phyloP scores from a whole-genome alignment of 2,797 vertebrate species.

The Coregonus sp. region DNA sequence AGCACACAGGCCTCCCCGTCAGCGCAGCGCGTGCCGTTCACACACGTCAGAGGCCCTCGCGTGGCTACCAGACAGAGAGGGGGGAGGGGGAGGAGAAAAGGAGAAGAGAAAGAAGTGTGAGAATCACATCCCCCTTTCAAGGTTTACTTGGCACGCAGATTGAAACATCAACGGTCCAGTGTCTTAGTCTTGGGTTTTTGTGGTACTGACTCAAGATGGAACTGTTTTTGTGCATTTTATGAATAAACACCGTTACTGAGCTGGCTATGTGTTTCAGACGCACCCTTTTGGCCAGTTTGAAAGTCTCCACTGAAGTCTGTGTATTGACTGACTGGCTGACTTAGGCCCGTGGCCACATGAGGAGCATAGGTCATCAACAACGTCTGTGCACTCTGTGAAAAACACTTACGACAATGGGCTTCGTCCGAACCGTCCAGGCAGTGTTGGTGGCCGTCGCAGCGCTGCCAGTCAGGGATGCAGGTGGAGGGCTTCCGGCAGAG shows the following conservation, averaged over 20 bases:
- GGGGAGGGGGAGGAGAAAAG: neutral
- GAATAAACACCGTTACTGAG: neutral
- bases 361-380: neutral
- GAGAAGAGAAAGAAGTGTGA: neutral
- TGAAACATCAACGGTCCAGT: neutral
- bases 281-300: neutral
- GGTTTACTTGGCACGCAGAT: neutral
- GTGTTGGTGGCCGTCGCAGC: slow-evolving; percentile 83
- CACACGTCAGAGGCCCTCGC: slow-evolving; percentile 78
- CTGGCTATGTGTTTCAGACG: too few species aligned
- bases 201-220: neutral
- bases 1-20: slow-evolving; percentile 87
- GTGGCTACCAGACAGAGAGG: slow-evolving; percentile 77
- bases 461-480: slow-evolving; percentile 93
- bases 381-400: neutral
- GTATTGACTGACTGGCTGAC: neutral
- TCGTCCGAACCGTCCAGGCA: slow-evolving; percentile 90
- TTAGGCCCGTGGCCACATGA: neutral
- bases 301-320: neutral
- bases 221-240: neutral
- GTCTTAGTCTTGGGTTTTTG: neutral
- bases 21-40: slow-evolving; percentile 82
- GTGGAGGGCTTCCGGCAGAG: slow-evolving; percentile 79
- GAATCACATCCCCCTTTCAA: neutral
- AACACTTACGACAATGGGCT: slow-evolving; percentile 85